Percentiles rank a stretch among this genome's conserved stretches.
phyloP scores from a whole-genome alignment of 2,888 invertebrate species.

The Leucophora obtusa region DNA sequence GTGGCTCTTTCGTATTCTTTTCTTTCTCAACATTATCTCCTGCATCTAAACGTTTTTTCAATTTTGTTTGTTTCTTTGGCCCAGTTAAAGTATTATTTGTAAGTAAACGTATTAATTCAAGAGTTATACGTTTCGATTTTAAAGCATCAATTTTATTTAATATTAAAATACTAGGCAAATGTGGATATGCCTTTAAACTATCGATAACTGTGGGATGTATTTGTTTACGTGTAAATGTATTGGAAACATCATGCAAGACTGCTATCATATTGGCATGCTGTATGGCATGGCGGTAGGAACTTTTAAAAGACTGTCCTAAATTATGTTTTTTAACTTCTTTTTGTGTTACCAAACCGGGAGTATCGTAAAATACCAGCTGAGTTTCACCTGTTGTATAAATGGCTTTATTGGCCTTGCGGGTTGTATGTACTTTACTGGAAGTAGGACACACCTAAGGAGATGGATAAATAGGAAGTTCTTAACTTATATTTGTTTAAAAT shows the following conservation, averaged over 20 bases:
- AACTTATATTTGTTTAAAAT: too few species aligned
- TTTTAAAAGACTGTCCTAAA: conserved; percentile 81
- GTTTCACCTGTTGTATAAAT: conserved; percentile 86
- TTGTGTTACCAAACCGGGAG: conserved; percentile 91
- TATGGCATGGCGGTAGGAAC: conserved; percentile 80
- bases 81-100: conserved; percentile 81
- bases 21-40: background rate
- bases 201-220: conserved; percentile 85
- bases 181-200: conserved; percentile 82
- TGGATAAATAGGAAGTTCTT: too few species aligned
- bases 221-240: conserved; percentile 83
- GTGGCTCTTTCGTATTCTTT: background rate
- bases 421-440: conserved; percentile 95
- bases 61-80: conserved; percentile 69
- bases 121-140: conserved; percentile 85
- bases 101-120: conserved; percentile 85
- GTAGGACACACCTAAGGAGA: conserved; percentile 92
- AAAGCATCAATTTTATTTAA: conserved; percentile 92
- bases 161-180: conserved; percentile 86
- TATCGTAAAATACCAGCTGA: conserved; percentile 95
- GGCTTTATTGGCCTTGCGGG: conserved; percentile 85
- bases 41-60: conserved; percentile 54
- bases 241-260: conserved; percentile 91
- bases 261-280: conserved; percentile 88
- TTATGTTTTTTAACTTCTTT: conserved; percentile 81